A percentile compares a stretch with the other conserved stretches of the same genome.
phyloP scores from a whole-genome alignment of 2,888 invertebrate genomes.

The Cataglyphis cursor region DNA sequence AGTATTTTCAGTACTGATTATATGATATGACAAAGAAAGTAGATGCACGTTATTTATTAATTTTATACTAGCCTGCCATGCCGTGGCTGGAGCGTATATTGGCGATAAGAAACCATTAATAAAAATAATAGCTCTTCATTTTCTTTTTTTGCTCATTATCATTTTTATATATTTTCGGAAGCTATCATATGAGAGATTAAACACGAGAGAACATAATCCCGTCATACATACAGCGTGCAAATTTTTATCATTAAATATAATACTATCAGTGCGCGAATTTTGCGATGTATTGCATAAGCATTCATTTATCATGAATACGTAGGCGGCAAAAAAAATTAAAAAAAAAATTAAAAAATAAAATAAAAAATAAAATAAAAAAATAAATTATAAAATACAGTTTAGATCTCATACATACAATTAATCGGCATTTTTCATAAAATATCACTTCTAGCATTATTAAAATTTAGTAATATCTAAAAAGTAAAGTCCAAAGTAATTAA shows the following conservation, averaged over 20 bases:
- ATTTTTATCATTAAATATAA: constrained; percentile 22
- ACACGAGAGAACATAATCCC: not conserved
- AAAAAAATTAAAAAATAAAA: not conserved
- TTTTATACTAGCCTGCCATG: constrained; percentile 61
- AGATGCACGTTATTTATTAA: constrained; percentile 67
- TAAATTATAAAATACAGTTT: not conserved
- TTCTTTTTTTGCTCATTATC: constrained; percentile 58
- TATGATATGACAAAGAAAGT: constrained; percentile 57
- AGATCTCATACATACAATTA: not conserved
- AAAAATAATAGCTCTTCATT: constrained; percentile 73
- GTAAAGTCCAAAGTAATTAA: not conserved
- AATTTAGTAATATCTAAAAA: not conserved
- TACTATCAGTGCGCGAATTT: constrained; percentile 42
- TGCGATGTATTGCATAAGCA: not conserved
- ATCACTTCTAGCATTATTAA: not conserved
- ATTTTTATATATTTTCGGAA: constrained; percentile 63
- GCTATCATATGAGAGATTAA: not conserved
- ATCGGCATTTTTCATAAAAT: not conserved
- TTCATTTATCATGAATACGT: constrained; percentile 10
- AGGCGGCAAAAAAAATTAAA: not conserved
- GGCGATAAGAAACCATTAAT: constrained; percentile 73
- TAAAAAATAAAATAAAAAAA: not conserved
- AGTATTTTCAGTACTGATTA: constrained; percentile 61
- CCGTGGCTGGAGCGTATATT: constrained; percentile 61
- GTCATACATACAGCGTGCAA: not conserved